Base-by-base conservation (phyloP, 2,113 vertebrate genomes). In the Oostethus manadensis region DNA sequence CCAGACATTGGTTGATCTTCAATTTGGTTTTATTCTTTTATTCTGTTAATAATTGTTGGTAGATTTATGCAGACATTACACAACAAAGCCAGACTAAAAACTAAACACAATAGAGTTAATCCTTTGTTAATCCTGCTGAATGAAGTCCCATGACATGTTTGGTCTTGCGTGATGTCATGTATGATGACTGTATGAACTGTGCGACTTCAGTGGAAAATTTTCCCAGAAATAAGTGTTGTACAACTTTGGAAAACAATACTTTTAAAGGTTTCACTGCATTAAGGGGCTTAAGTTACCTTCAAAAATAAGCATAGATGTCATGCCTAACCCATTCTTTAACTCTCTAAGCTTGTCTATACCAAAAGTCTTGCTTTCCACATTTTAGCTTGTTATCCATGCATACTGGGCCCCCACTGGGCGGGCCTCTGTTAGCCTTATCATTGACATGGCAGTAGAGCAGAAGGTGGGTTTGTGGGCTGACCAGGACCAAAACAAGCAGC, bases 401-500 rank as follows among this genome's bases (percentile, higher is more conserved):
- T 49, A 45, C 9, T 29, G 13, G 56, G 23, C 42, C 71, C 71
- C 70, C 58, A 22, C n/a, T 15, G 14, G 64, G 58, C 42, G 22
- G 72, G 78, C 78, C 77, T 69, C 75, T 42, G 49, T 42, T 60
- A 60, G 66, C 46, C 51, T 63, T n/a, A 22, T 68, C 62, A 64
- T 60, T 68, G 64, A 42, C 56, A 70, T 58, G 60, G 18, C 61
- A 73, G 64, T 23, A 50, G 62, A 60, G 63, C 17, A 29, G 47
- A 51, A 55, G 60, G 48, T 46, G 56, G 42, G 4, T 8, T 17
- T 16, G 48, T 23, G 58, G 21, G 40, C 58, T 64, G 45, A 53
- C 68, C 56, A 35, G 20, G 60, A 46, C 66, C 74, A 78, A 70
- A 75, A 74, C 81, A 84, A 55, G 18, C 71, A 86, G 72, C 75